phyloP scores from a whole-genome alignment of 2,113 vertebrate species.

The Microcebus jonahi region DNA sequence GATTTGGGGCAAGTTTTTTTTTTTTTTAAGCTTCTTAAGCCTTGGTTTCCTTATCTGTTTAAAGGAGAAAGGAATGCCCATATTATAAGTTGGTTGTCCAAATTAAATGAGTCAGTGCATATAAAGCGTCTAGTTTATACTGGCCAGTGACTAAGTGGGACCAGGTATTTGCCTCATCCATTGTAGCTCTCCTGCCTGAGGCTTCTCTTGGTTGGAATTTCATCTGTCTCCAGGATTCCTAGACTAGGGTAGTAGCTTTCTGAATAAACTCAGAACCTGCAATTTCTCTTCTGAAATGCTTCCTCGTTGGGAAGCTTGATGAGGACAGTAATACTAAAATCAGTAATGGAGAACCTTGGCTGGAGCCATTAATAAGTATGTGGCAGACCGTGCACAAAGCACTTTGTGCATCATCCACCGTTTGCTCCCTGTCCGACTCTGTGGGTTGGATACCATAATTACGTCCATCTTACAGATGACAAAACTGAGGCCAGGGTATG shows the following conservation, averaged over 20 bases:
- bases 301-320: neutral
- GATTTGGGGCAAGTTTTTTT: neutral
- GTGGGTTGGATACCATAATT: neutral
- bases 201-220: neutral
- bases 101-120: neutral
- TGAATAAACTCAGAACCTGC: neutral
- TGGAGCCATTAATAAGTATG: neutral
- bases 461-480: neutral
- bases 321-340: neutral
- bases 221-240: neutral
- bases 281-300: neutral
- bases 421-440: neutral
- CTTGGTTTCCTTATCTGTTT: neutral
- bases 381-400: neutral
- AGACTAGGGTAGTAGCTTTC: neutral
- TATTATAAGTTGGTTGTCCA: neutral
- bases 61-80: neutral
- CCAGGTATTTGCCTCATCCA: neutral
- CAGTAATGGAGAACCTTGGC: neutral
- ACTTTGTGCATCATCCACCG: neutral
- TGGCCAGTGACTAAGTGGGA: neutral
- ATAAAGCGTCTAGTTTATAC: neutral
- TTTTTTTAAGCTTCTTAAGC: neutral
- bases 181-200: neutral
- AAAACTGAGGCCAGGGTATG: neutral